These are phyloP conservation scores for Cinclus cinclus DNA, from an alignment of 2,113 vertebrate genomes.

Conservation along the genomic window DNA sequence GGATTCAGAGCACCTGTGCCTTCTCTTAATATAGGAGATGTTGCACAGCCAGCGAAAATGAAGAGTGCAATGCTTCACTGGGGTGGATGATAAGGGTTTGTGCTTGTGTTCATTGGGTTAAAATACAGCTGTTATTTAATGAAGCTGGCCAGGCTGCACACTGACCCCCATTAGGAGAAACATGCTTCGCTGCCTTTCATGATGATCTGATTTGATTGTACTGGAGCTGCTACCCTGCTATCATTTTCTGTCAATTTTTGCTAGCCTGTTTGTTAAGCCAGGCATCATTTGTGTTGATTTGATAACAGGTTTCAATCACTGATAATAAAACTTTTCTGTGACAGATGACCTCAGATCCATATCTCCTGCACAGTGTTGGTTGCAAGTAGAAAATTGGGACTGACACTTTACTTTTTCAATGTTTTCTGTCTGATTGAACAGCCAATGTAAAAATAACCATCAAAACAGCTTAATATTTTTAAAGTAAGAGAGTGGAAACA, in stretches of 20 bases:
- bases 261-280: constrained; percentile 34
- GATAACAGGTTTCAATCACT: constrained; percentile 44
- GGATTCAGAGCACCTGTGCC: neutral
- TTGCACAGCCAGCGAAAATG: neutral
- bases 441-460: neutral
- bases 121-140: neutral
- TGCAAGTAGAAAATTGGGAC: neutral
- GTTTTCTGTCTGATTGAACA: neutral
- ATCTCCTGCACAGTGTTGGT: neutral
- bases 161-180: neutral
- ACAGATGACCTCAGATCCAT: neutral
- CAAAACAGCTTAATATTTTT: neutral
- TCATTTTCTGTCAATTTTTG: constrained; percentile 18
- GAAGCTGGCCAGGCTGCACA: neutral
- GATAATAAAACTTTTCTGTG: constrained; percentile 18
- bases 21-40: neutral
- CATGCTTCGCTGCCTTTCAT: neutral
- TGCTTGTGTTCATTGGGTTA: neutral
- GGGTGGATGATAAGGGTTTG: neutral
- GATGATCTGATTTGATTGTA: constrained; percentile 33
- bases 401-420: neutral
- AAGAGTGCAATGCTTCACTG: neutral
- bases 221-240: neutral
- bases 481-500: neutral
- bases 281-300: constrained; percentile 7